Conservation (phyloP, 2,888 invertebrate species). For the Terebella lapidaria region DNA sequence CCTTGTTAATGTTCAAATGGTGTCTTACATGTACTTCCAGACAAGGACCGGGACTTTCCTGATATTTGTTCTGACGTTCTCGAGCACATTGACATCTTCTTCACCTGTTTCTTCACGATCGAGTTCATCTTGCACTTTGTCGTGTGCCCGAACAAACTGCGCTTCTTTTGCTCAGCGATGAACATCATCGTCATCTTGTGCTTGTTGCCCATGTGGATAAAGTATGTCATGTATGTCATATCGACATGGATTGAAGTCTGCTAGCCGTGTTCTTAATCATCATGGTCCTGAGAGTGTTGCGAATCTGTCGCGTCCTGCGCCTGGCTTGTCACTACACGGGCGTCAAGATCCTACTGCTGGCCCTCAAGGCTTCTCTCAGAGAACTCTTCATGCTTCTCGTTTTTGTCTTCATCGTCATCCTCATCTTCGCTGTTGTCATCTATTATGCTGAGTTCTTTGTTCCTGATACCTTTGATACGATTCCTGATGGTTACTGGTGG, state of each 20-base stretch:
- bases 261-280: constrained; percentile 24
- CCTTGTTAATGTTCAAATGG: too few relatives aligned
- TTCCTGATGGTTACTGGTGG: constrained; percentile 34
- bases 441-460: constrained; percentile 31
- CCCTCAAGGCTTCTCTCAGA: constrained; percentile 27
- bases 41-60: constrained; percentile 23
- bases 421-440: constrained; percentile 32
- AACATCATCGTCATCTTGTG: constrained; percentile 28
- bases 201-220: constrained; percentile 27
- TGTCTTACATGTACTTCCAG: too few relatives aligned
- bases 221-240: constrained; percentile 21
- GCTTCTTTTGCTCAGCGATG: constrained; percentile 24
- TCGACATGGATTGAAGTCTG: constrained; percentile 16
- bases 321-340: constrained; percentile 31
- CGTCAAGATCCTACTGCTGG: constrained; percentile 30
- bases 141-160: constrained; percentile 24
- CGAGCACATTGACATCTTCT: constrained; percentile 22
- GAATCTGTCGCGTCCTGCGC: constrained; percentile 30
- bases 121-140: constrained; percentile 29
- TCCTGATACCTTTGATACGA: constrained; percentile 27
- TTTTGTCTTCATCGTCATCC: constrained; percentile 28
- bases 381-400: constrained; percentile 30
- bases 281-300: constrained; percentile 25
- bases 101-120: constrained; percentile 28
- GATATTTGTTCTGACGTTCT: constrained; percentile 19